These are phyloP conservation scores for Aptenodytes forsteri DNA, from an alignment of 2,113 vertebrate genomes.

Conservation along the genomic window DNA sequence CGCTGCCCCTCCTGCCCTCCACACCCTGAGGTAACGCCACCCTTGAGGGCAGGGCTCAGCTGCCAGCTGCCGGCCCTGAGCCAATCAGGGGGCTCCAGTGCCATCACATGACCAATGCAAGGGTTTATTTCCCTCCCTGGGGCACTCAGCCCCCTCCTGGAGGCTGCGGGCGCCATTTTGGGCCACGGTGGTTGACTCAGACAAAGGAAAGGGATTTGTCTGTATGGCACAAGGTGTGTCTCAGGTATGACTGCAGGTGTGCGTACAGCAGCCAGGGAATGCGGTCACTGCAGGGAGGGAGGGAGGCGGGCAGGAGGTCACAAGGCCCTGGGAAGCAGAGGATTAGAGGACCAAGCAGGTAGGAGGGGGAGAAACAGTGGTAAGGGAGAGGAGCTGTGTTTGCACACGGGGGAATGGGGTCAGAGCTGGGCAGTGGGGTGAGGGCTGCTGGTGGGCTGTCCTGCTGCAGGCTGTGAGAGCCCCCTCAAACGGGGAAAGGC, in stretches of 20 bases:
- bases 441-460: neutral
- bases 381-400: neutral
- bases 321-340: neutral
- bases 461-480: neutral
- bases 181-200: fast-evolving
- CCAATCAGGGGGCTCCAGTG: neutral
- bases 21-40: fast-evolving
- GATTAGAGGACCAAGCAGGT: neutral
- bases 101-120: neutral
- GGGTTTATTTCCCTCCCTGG: neutral
- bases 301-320: fast-evolving
- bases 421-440: neutral
- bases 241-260: neutral
- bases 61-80: neutral
- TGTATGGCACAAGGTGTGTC: fast-evolving
- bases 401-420: fast-evolving
- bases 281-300: fast-evolving
- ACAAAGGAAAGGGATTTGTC: fast-evolving
- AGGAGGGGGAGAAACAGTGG: neutral
- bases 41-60: fast-evolving
- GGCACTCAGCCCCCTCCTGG: fast-evolving
- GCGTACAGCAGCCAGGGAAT: fast-evolving
- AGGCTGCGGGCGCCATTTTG: fast-evolving
- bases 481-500: too few relatives aligned
- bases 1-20: fast-evolving